Base-by-base conservation (phyloP, 2,797 vertebrate species). In the Platyrinchus mystaceus region DNA sequence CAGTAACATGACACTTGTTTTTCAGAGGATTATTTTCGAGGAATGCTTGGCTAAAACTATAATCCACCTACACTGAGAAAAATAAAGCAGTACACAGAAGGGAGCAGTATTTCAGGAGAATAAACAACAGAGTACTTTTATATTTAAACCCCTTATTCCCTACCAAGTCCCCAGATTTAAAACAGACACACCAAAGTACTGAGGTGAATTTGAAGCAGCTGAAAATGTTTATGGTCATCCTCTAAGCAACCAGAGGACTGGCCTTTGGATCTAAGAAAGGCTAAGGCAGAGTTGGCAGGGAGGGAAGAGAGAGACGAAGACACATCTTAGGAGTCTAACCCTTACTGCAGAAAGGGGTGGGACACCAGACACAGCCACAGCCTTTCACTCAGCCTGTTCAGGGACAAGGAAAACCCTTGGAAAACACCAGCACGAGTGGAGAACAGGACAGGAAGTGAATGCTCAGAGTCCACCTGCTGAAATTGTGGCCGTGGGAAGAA, bases 71-170 rank as follows among this genome's bases (percentile, higher is more conserved):
- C 60, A 67, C 3, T 4, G 58, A 91, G 56, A 71, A 78, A 93
- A 92, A 71, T 43, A 44, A 94, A 91, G 76, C 47, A 37, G 63
- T 64, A 85, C 36, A 86, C 32, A 82, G 86, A 84, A 76, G 26
- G 46, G 49, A 93, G 34, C 44, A 69, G 2, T 67, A 90, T 78
- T 94, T 93, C 85, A 94, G 37, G 50, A 83, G 94, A 94, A 74
- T 59, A 74, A 95, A 90, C 62, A 73, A 44, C 50, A 49, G 27
- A 86, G 14, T 21, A 41, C 50, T 76, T 87, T 6, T 84, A 66
- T 74, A 95, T 77, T 89, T 63, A 83, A 94, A 52, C 49, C 36
- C n/a, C 46, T 52, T 37, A 52, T 75, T 92, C 63, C 81, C 32
- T 68, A 74, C 34, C 46, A 71, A 89, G 55, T 12, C 41, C 24